Conservation (phyloP, 2,113 vertebrate species). For the Colistium nudipinnis region DNA sequence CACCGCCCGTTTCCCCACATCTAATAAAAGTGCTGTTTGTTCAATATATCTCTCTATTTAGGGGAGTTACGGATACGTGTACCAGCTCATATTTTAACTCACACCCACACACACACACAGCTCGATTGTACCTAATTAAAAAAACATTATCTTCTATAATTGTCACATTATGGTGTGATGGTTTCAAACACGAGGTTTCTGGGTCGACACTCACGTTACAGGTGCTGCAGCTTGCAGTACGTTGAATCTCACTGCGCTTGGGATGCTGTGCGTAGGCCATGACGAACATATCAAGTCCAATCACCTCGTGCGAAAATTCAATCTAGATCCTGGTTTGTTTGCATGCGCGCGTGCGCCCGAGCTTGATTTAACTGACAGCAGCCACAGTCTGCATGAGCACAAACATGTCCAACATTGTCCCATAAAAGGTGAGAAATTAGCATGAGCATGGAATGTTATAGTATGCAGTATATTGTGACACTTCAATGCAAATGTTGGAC, state of each 20-base stretch:
- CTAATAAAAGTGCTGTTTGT: no score
- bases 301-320: constrained; percentile 59
- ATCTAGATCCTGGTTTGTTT: constrained; percentile 22
- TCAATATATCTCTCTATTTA: no score
- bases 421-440: constrained; percentile 36
- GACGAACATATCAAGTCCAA: constrained; percentile 66
- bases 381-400: constrained; percentile 42
- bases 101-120: no score
- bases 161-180: constrained; percentile 1
- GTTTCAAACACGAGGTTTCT: constrained; percentile 11
- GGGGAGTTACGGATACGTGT: no score
- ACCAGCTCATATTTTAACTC: no score
- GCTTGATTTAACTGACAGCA: constrained; percentile 25
- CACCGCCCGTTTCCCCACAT: no score
- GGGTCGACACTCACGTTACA: constrained; percentile 37
- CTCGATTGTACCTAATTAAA: no score
- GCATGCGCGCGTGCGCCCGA: not conserved
- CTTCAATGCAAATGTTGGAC: constrained; percentile 22
- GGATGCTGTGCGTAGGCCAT: constrained; percentile 54
- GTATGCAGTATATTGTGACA: constrained; percentile 18
- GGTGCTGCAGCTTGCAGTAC: constrained; percentile 55
- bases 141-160: no score
- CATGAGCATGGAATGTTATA: constrained; percentile 39
- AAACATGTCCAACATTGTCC: constrained; percentile 32
- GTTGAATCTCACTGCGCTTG: constrained; percentile 30